Evolutionary conservation across 2,888 invertebrate genomes (phyloP).

Genomic region (Malachius bipustulatus): DNA sequence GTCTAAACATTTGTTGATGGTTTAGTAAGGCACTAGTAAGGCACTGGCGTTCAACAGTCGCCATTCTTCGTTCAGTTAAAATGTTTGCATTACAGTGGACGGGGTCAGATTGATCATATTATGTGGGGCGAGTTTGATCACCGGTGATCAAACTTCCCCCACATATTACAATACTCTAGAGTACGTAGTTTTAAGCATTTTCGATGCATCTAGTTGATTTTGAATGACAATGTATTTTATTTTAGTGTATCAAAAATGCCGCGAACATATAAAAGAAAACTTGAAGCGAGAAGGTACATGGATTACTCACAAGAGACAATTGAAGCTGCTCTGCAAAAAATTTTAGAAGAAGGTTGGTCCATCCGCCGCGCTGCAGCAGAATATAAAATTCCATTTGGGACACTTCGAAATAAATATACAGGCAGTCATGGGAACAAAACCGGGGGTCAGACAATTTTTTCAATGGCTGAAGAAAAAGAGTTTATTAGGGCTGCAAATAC

Average conservation of each 20-base stretch:
- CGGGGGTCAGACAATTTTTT: constrained; percentile 12
- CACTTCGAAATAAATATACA: constrained; percentile 11
- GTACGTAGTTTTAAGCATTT: too few relatives aligned
- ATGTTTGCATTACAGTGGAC: background rate
- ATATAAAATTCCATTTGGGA: constrained; percentile 11
- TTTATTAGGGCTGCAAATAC: constrained; percentile 10
- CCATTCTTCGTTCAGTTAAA: too few relatives aligned
- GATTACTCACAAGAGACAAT: background rate
- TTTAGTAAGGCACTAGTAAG: too few relatives aligned
- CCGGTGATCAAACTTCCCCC: too few relatives aligned
- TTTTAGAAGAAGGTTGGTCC: background rate
- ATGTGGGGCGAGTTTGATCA: background rate
- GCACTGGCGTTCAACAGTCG: too few relatives aligned
- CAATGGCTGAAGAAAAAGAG: constrained; percentile 10
- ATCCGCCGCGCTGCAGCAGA: background rate
- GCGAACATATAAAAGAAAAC: background rate
- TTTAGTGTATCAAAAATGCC: background rate
- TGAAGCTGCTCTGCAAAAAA: background rate
- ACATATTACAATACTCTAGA: too few relatives aligned
- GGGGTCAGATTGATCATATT: constrained; percentile 1
- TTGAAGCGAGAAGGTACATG: background rate
- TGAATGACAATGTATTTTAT: background rate
- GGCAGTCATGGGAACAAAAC: constrained; percentile 10
- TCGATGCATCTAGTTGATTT: too few relatives aligned
- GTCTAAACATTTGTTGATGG: too few relatives aligned